A percentile compares a stretch with the other conserved stretches of the same genome.
These are phyloP conservation scores for Petrocephalus sullivani DNA, from an alignment of 2,797 vertebrate species.

Conservation along the genomic window DNA sequence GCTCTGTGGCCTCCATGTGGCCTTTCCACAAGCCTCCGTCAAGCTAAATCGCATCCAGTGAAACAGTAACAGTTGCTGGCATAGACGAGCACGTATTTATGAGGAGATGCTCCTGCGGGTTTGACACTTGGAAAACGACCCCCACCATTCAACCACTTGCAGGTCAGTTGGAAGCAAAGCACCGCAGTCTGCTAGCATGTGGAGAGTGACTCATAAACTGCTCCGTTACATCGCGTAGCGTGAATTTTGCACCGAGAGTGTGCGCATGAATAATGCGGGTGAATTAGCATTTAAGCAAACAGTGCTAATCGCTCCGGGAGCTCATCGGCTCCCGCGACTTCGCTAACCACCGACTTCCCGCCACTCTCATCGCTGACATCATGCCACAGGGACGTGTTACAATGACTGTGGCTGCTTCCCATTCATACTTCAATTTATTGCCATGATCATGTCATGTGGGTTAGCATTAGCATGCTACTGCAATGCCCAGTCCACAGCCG, in stretches of 20 bases:
- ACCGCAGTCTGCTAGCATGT: neutral
- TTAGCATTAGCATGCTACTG: neutral
- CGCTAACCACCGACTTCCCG: slow-evolving; percentile 25
- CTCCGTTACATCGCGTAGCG: neutral
- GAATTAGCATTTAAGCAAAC: neutral
- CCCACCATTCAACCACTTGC: neutral
- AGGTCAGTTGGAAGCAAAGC: neutral
- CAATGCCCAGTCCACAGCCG: neutral
- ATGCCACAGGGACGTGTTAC: neutral
- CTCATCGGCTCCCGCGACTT: neutral
- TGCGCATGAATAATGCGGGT: neutral
- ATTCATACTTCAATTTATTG: slow-evolving; percentile 18
- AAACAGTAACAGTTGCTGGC: neutral
- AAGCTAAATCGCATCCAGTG: neutral
- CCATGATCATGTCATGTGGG: neutral
- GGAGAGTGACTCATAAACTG: neutral
- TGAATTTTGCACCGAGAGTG: neutral
- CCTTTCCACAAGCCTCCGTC: neutral
- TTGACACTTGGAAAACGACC: no score
- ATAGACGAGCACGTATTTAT: neutral
- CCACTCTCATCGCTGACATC: slow-evolving; percentile 1
- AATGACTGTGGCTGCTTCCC: slow-evolving; percentile 6
- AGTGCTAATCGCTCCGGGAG: neutral
- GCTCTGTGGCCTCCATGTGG: neutral
- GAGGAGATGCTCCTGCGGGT: neutral